phyloP scores from a whole-genome alignment of 2,888 invertebrate genomes.

The Anaspis maculata region DNA sequence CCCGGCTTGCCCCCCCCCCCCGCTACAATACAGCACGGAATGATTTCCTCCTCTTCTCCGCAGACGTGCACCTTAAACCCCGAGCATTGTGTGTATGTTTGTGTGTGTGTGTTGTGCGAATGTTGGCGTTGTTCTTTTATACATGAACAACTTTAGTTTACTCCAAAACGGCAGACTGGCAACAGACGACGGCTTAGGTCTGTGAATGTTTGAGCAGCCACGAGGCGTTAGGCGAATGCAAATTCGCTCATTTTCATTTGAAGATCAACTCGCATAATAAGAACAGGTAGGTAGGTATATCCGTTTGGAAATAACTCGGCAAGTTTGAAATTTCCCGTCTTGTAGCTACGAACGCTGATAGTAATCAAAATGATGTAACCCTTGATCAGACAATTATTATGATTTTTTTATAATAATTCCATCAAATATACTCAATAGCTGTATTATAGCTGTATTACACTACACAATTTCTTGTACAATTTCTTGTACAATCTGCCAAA shows the following conservation, averaged over 20 bases:
- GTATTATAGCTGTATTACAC: too few relatives aligned
- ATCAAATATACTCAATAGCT: too few relatives aligned
- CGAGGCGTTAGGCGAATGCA: conserved; percentile 12
- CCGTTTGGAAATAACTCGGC: too few relatives aligned
- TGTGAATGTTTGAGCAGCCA: conserved; percentile 14
- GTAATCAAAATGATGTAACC: too few relatives aligned
- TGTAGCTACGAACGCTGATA: too few relatives aligned
- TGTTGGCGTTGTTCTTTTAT: conserved; percentile 13
- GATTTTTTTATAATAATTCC: too few relatives aligned
- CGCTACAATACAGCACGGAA: conserved; percentile 13
- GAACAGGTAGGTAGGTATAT: too few relatives aligned
- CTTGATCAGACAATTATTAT: too few relatives aligned
- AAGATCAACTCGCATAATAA: too few relatives aligned
- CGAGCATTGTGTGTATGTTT: neutral
- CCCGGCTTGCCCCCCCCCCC: conserved; percentile 3
- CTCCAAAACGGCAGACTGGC: conserved; percentile 9
- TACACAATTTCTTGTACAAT: too few relatives aligned
- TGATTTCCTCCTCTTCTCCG: conserved; percentile 10
- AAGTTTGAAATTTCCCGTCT: too few relatives aligned
- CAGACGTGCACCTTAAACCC: conserved; percentile 4
- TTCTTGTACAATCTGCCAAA: too few relatives aligned
- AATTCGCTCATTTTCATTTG: conserved; percentile 12
- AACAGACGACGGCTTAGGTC: conserved; percentile 8
- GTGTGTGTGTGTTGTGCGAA: neutral
- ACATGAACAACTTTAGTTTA: conserved; percentile 17